A percentile compares a stretch with the other conserved stretches of the same genome.
These are phyloP conservation scores for Orius insidiosus DNA, from an alignment of 1,140 invertebrate genomes.

Conservation along the genomic window DNA sequence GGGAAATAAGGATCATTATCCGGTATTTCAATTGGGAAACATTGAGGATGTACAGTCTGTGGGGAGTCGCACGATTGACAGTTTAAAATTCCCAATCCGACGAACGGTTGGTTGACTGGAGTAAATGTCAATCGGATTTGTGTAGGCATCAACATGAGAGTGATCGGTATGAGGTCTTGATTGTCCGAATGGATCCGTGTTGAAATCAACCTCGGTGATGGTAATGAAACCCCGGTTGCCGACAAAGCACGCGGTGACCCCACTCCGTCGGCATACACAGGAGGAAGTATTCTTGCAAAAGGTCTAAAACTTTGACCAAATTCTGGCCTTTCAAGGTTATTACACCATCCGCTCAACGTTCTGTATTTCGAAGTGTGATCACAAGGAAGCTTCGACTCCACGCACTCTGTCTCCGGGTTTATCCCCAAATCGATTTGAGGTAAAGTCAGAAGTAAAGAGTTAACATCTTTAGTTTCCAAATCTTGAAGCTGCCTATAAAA, in stretches of 20 bases:
- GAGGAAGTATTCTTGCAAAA: conserved; percentile 66
- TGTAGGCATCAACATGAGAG: conserved; percentile 77
- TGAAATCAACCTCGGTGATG: conserved; percentile 68
- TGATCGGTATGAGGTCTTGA: conserved; percentile 73
- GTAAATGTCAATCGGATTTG: conserved; percentile 90
- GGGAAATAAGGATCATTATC: conserved; percentile 37
- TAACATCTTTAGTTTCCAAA: conserved; percentile 23
- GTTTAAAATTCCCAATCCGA: conserved; percentile 28
- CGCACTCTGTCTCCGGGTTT: conserved; percentile 23
- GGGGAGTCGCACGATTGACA: conserved; percentile 30
- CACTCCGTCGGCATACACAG: conserved; percentile 78
- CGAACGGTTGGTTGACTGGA: conserved; percentile 56
- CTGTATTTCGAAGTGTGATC: conserved; percentile 66
- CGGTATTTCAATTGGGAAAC: conserved; percentile 37
- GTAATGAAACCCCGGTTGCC: conserved; percentile 51
- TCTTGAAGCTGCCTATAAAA: conserved; percentile 26
- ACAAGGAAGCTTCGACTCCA: conserved; percentile 34
- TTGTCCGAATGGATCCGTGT: conserved; percentile 70
- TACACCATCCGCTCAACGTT: conserved; percentile 73
- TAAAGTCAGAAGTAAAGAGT: conserved; percentile 28
- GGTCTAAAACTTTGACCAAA: conserved; percentile 71
- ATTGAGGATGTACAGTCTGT: conserved; percentile 32
- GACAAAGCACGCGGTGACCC: conserved; percentile 54
- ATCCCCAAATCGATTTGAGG: conserved; percentile 28
- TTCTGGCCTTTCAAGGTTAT: conserved; percentile 72